Percentiles rank a stretch among this genome's conserved stretches.
phyloP scores from a whole-genome alignment of 1,140 invertebrate genomes.

The Helicoverpa armigera region DNA sequence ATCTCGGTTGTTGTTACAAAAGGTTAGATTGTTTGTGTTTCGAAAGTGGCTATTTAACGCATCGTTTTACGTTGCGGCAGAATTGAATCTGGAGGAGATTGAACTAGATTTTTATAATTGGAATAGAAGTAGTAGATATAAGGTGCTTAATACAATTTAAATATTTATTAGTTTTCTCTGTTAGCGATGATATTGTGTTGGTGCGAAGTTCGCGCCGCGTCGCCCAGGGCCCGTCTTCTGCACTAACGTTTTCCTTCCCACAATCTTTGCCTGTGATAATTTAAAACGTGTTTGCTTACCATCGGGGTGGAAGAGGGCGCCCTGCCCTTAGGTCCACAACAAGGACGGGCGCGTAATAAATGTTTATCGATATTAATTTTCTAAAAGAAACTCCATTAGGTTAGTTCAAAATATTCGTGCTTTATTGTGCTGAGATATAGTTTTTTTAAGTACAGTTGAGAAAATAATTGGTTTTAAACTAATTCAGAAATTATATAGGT shows the following conservation, averaged over 20 bases:
- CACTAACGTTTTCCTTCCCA: conserved; percentile 62
- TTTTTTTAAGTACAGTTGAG: background rate
- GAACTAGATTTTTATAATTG: conserved; percentile 35
- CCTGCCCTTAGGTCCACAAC: conserved; percentile 24
- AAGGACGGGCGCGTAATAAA: conserved; percentile 25
- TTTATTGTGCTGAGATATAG: background rate
- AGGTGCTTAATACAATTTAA: background rate
- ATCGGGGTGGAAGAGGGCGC: conserved; percentile 22
- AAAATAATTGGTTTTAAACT: no score
- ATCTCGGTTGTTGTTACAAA: conserved; percentile 31
- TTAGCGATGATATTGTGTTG: conserved; percentile 60
- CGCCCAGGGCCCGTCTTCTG: conserved; percentile 52
- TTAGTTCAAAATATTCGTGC: background rate
- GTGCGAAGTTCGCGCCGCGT: conserved; percentile 42
- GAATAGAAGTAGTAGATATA: conserved; percentile 1
- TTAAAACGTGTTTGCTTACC: conserved; percentile 74
- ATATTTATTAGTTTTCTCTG: conserved; percentile 52
- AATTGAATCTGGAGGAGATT: conserved; percentile 2
- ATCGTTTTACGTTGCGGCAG: conserved; percentile 2
- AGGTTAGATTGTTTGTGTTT: conserved; percentile 26
- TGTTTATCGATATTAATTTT: conserved; percentile 33
- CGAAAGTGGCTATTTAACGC: conserved; percentile 33
- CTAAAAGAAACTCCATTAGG: background rate
- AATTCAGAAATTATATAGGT: no score
- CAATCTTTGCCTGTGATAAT: conserved; percentile 70